These are phyloP conservation scores for Porites evermanni DNA, from an alignment of 92 coral and sea anemone species.

Conservation along the genomic window DNA sequence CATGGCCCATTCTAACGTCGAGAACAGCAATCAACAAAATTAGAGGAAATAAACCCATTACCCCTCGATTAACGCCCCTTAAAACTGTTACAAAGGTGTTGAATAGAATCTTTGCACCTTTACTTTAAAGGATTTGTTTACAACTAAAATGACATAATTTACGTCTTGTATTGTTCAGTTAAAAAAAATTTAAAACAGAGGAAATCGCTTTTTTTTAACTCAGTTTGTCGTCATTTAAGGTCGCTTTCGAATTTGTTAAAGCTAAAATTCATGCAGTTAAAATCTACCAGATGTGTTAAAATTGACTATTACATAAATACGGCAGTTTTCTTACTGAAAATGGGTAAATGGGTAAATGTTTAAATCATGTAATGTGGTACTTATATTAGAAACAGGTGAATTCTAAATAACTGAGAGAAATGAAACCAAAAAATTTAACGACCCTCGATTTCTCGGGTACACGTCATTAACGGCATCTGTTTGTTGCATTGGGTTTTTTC, in stretches of 20 bases:
- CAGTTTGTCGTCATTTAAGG: neutral
- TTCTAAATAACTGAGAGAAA: too few relatives aligned
- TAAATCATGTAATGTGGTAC: too few relatives aligned
- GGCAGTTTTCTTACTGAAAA: too few relatives aligned
- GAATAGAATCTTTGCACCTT: neutral
- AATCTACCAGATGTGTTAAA: too few relatives aligned
- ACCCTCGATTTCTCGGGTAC: too few relatives aligned
- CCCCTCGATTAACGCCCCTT: slow-evolving; percentile 9
- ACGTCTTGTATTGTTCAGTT: neutral
- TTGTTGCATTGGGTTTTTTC: too few relatives aligned
- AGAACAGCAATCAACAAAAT: slow-evolving; percentile 7
- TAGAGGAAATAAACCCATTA: slow-evolving; percentile 28
- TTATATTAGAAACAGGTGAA: too few relatives aligned
- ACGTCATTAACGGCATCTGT: too few relatives aligned
- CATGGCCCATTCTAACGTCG: neutral
- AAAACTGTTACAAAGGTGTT: neutral
- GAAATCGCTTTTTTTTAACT: neutral
- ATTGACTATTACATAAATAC: too few relatives aligned
- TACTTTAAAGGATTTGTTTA: neutral
- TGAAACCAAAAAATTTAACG: too few relatives aligned
- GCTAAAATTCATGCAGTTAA: neutral
- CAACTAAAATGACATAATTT: neutral
- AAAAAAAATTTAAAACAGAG: neutral
- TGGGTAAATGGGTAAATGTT: too few relatives aligned
- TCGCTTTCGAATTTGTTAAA: neutral